Evolutionary conservation across 1,140 invertebrate genomes (phyloP), one percentile per base, ranked within the genome.

Genomic region (Drosophila funebris): DNA sequence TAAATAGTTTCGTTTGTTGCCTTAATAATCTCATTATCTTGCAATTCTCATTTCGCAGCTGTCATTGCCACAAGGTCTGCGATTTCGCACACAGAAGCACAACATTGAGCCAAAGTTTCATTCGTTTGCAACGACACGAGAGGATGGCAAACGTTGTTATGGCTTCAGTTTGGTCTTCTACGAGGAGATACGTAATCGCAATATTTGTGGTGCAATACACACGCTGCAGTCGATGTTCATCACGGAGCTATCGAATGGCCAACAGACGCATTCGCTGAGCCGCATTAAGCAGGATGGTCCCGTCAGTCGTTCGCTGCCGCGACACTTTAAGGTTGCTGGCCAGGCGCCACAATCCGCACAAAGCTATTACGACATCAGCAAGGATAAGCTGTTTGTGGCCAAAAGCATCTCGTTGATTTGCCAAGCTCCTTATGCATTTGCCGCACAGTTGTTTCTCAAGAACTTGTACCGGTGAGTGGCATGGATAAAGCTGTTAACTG

Each of bases 111-210:
- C 98, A 11, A 94, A 94, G 73, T 99, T 99, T 93, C 99, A 99
- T 92, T 97, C 98, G 46, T 99, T 99, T 93, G 95, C 99, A 6
- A 97, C 99, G 41, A 99, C 98, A 14, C 95, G 96, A 85, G 98
- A 99, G 93, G 98, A 99, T 95, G 99, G 98, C 43, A 96, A 96
- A 68, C 94, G 97, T 76, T 96, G 95, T 52, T 98, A 98, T 94
- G 99, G 99, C 36, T 98, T 98, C 90, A 97, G 97, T 78, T 94
- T 98, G 62, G 95, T 98, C 9, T 99, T 99, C 92, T 99, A 97
- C 93, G 98, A 99, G 93, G 96, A 98, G 93, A 97, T 98, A 73
- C 95, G 95, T 50, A 97, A 98, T 91, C 94, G 95, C 48, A 96
- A 98, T 91, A 98, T 99, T 75, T 98, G 97, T 91, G 96, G 95